Evolutionary conservation across 2,797 vertebrate species (phyloP).

Genomic region (Galagoides demidoff): DNA sequence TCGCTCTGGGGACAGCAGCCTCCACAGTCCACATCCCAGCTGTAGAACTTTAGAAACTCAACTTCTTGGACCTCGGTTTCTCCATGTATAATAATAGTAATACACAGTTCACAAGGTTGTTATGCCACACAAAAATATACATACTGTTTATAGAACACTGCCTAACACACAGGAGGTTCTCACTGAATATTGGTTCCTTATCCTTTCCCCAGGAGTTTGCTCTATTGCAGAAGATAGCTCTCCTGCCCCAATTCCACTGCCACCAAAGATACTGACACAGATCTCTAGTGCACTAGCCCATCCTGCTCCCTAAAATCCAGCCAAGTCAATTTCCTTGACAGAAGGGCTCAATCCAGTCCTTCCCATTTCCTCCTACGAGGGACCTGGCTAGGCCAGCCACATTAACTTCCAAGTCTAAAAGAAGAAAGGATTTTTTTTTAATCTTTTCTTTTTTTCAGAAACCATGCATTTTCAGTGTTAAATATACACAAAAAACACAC

Average conservation of each 20-base stretch:
- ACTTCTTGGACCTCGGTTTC: background rate
- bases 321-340: conserved; percentile 64
- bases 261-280: background rate
- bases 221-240: conserved; percentile 6
- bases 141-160: background rate
- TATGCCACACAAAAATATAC: background rate
- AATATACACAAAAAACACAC: background rate
- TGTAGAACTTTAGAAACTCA: background rate
- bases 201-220: background rate
- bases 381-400: background rate
- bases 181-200: background rate
- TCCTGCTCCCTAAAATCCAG: conserved; percentile 11
- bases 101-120: background rate
- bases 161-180: background rate
- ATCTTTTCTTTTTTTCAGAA: background rate
- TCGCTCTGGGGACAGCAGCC: background rate
- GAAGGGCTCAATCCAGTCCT: conserved; percentile 45
- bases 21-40: background rate
- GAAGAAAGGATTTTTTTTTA: background rate
- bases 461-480: background rate
- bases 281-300: conserved; percentile 53
- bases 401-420: conserved; percentile 43
- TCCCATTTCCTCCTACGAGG: conserved; percentile 17
- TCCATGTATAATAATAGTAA: background rate
- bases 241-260: background rate